These are phyloP conservation scores for Megaceryle alcyon DNA, from an alignment of 2,797 vertebrate genomes.

Conservation along the genomic window DNA sequence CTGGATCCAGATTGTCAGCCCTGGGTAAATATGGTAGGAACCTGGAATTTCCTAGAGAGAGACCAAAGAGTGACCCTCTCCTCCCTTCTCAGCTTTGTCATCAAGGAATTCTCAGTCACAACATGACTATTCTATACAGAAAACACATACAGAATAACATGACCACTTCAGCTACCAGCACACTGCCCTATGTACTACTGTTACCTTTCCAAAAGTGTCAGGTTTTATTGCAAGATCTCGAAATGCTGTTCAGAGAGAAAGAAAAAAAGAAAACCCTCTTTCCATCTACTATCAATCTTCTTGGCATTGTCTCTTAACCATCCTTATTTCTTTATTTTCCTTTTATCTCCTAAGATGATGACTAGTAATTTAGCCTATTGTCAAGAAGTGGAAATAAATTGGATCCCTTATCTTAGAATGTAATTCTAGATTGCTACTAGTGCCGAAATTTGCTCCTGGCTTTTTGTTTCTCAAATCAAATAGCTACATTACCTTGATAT, in stretches of 20 bases:
- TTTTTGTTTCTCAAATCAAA: conserved; percentile 42
- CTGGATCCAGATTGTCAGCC: background rate
- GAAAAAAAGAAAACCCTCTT: background rate
- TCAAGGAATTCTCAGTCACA: background rate
- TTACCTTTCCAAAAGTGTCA: background rate
- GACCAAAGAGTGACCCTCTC: background rate
- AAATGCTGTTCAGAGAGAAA: background rate
- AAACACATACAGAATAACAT: background rate
- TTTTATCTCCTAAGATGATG: background rate
- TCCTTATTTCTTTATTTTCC: background rate
- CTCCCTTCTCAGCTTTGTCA: background rate
- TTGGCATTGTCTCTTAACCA: background rate
- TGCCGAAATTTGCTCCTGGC: background rate
- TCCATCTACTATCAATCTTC: background rate
- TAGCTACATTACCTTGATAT: conserved; percentile 41
- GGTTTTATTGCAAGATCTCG: background rate
- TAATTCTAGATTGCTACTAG: background rate
- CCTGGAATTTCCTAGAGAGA: background rate
- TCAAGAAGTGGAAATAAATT: background rate
- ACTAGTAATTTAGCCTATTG: background rate
- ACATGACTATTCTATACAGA: background rate
- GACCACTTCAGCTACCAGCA: background rate
- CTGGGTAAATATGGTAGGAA: background rate
- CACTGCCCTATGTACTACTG: background rate
- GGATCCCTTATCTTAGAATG: background rate